Evolutionary conservation across 2,797 vertebrate species (phyloP).

Genomic region (Gymnocypris eckloni): DNA sequence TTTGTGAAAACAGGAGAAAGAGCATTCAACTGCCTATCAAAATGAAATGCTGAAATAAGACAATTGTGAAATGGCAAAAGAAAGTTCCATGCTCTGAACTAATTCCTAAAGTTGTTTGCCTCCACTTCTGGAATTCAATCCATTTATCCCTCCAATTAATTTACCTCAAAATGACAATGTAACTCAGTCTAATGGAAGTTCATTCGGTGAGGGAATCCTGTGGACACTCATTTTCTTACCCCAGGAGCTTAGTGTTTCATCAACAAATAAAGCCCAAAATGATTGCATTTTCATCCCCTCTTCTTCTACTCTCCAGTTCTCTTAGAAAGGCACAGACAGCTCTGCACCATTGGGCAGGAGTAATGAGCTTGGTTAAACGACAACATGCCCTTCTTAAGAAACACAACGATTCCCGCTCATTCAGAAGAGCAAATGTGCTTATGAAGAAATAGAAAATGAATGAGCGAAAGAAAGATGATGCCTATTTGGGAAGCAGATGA

Average conservation of each 20-base stretch:
- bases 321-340: constrained; percentile 18
- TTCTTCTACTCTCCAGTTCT: constrained; percentile 4
- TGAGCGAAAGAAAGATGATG: constrained; percentile 51
- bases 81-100: neutral
- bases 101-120: constrained; percentile 3
- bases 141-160: constrained; percentile 17
- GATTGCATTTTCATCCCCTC: constrained; percentile 26
- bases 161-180: constrained; percentile 43
- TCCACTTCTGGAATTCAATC: constrained; percentile 17
- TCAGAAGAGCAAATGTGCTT: constrained; percentile 36
- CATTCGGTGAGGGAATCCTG: constrained; percentile 54
- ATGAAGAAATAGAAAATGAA: constrained; percentile 59
- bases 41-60: neutral
- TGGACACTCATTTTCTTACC: constrained; percentile 50
- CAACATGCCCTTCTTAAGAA: constrained; percentile 23
- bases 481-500: constrained; percentile 58
- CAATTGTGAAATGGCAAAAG: neutral
- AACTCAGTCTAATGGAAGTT: constrained; percentile 55
- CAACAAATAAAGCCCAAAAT: constrained; percentile 57
- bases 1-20: neutral
- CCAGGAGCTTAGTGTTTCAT: constrained; percentile 42
- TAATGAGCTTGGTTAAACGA: constrained; percentile 50
- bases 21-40: neutral
- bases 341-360: constrained; percentile 19
- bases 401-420: constrained; percentile 23